Evolutionary conservation across 2,888 invertebrate genomes (phyloP).

Genomic region (Hyles lineata): DNA sequence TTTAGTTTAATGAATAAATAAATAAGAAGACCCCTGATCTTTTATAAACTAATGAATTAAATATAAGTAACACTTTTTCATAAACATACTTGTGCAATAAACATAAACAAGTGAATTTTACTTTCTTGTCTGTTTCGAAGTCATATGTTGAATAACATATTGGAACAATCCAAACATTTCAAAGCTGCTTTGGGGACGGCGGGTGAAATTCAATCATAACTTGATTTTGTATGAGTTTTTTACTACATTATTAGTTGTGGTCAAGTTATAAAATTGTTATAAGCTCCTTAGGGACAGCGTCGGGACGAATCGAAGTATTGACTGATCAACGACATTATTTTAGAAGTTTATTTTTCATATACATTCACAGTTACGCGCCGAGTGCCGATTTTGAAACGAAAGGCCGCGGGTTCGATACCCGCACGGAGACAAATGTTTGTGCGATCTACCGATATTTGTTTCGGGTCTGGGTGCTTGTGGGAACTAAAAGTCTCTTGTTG

Average conservation of each 20-base stretch:
- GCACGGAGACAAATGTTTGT: too few relatives aligned
- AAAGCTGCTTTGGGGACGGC: not conserved
- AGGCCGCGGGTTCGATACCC: too few relatives aligned
- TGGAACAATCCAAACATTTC: not conserved
- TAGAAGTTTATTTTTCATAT: not conserved
- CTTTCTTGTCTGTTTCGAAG: not conserved
- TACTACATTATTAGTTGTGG: conserved; percentile 4
- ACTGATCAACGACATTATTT: not conserved
- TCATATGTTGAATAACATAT: not conserved
- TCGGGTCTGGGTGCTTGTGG: too few relatives aligned
- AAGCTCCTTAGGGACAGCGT: not conserved
- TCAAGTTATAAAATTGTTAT: not conserved
- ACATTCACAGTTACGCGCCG: too few relatives aligned
- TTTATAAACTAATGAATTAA: too few relatives aligned
- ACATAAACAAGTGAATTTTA: too few relatives aligned
- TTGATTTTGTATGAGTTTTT: not conserved
- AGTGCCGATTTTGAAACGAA: too few relatives aligned
- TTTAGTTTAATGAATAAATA: too few relatives aligned
- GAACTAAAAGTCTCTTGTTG: too few relatives aligned
- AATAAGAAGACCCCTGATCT: too few relatives aligned
- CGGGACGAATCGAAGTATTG: not conserved
- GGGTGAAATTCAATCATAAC: not conserved
- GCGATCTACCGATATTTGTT: too few relatives aligned
- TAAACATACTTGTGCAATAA: too few relatives aligned
- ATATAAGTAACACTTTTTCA: not conserved